Base-by-base conservation (phyloP, 92 coral and sea anemone species). In the Anthopleura xanthogrammica region DNA sequence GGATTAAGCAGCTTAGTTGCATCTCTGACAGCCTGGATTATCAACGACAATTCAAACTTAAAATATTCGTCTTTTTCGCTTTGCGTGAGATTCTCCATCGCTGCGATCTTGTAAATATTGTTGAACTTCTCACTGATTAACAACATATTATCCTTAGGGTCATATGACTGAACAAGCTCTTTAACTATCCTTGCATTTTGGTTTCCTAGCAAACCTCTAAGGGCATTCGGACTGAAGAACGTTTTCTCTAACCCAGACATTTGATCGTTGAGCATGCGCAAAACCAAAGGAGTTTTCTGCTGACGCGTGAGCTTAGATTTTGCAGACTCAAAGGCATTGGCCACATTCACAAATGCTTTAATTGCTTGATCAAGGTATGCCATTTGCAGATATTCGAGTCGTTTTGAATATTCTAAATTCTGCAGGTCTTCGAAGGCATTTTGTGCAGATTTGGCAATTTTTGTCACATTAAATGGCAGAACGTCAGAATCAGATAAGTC, bases 191-290 rank as follows among this genome's bases (percentile, higher is more conserved):
- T 29, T 0, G 36, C 36, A 29, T 29, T 29, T 29, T 29, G 36
- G 36, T 29, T 1, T 8, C 74, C 1, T 0, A 6, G 39, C 65
- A 41, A 60, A 4, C 46, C 20, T 19, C 3, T 41, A 10, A 29
- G 16, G 57, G 87, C 86, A 48, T 86, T 65, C 12, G 92, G 84
- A 60, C 91, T 75, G 24, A 89, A 75, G 42, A 95, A 95, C 23
- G 92, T 82, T 55, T 90, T 95, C 65, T 94, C 98, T 66, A 95
- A 29, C 55, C 87, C 88, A 48, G 80, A 65, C 87, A 95, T 82
- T 76, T 95, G 98, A 52, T 95, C 93, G 75, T 95, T 95, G 43
- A 93, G 56, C 77, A 81, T 78, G 60, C 97, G 98, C 73, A 93
- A 78, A 60, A 48, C 73, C 24, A 86, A 42, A 22, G 86, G 84